phyloP scores from a whole-genome alignment of 2,797 vertebrate genomes.

The Syngnathus rostellatus region DNA sequence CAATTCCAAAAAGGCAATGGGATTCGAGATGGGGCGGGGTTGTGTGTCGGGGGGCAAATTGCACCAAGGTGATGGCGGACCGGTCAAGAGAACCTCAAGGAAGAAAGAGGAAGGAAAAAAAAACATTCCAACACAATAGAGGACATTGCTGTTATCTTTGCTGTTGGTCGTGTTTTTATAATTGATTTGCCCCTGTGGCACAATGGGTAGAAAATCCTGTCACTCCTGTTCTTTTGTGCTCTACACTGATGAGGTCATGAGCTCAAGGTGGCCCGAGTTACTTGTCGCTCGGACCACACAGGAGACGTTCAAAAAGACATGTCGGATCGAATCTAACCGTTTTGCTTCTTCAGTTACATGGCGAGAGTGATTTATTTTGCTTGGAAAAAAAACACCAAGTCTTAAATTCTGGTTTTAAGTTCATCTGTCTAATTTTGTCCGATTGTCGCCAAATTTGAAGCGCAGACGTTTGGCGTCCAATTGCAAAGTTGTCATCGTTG shows the following conservation, averaged over 20 bases:
- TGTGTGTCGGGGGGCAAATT: constrained; percentile 70
- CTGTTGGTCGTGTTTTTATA: constrained; percentile 75
- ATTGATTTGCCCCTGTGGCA: constrained; percentile 71
- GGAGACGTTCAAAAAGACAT: constrained; percentile 35
- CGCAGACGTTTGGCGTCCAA: background rate
- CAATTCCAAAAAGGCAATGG: constrained; percentile 77
- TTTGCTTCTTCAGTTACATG: background rate
- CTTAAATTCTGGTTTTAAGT: no score
- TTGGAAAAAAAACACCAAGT: no score
- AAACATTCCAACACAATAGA: constrained; percentile 58
- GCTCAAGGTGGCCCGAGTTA: constrained; percentile 51
- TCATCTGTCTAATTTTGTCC: background rate
- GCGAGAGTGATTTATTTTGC: background rate
- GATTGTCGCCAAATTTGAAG: no score
- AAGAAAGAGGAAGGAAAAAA: constrained; percentile 32
- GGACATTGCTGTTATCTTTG: constrained; percentile 68
- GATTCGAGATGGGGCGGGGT: constrained; percentile 68
- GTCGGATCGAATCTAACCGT: no score
- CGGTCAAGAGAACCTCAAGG: constrained; percentile 70
- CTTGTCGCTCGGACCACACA: constrained; percentile 17
- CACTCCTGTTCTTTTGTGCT: constrained; percentile 69
- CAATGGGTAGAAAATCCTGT: constrained; percentile 70
- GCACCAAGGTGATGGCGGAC: constrained; percentile 68
- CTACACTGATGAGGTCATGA: constrained; percentile 69
- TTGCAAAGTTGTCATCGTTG: background rate